phyloP scores from a whole-genome alignment of 1,140 invertebrate species.

The Orchestia grillus region DNA sequence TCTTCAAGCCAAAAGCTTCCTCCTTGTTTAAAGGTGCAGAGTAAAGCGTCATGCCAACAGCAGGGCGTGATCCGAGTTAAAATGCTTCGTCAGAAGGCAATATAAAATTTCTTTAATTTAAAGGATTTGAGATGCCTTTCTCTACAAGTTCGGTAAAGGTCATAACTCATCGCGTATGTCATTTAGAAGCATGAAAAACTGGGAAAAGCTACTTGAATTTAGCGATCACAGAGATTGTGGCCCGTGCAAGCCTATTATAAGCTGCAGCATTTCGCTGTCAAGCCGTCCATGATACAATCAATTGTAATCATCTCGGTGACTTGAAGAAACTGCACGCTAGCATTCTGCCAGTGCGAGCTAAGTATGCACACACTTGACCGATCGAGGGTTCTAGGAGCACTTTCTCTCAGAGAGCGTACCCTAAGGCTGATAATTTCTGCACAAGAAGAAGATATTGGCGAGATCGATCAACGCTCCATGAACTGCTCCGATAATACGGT shows the following conservation, averaged over 20 bases:
- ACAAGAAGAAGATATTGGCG: constrained; percentile 45
- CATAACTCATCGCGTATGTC: background rate
- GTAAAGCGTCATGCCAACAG: no score
- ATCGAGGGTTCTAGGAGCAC: background rate
- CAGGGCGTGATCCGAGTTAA: background rate
- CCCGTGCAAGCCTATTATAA: background rate
- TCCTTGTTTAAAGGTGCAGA: background rate
- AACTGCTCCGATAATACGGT: background rate
- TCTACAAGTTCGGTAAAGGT: background rate
- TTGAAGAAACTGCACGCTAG: background rate
- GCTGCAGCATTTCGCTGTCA: background rate
- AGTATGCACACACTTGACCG: background rate
- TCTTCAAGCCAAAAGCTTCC: background rate
- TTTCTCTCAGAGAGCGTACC: background rate
- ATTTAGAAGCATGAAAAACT: background rate
- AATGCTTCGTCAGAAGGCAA: background rate
- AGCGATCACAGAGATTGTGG: background rate
- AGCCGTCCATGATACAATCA: background rate
- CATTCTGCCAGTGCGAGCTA: background rate
- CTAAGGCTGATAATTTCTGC: background rate
- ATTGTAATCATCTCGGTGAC: background rate
- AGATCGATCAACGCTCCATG: background rate
- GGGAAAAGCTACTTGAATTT: background rate
- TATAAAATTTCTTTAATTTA: background rate
- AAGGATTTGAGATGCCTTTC: background rate